Percentiles rank a stretch among this genome's conserved stretches.
Evolutionary conservation across 2,113 vertebrate genomes (phyloP).

Genomic region (Cottus gobio): DNA sequence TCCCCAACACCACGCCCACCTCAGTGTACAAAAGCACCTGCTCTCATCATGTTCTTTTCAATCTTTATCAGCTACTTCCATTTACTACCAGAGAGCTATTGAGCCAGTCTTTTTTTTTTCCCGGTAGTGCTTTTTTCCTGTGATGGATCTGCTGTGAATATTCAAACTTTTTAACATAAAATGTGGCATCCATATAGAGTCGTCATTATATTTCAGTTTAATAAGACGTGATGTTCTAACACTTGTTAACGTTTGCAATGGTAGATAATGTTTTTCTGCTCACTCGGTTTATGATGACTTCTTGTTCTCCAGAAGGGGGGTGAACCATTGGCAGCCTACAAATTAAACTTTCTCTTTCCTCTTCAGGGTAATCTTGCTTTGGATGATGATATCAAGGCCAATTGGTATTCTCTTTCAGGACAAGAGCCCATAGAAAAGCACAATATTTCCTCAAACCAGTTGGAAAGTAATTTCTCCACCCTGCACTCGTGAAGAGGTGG

Average conservation of each 20-base stretch:
- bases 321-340: not conserved
- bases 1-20: conserved; percentile 61
- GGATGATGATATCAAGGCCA: not conserved
- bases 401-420: not conserved
- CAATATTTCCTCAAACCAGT: not conserved
- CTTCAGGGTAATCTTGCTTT: not conserved
- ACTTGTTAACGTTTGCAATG: not conserved
- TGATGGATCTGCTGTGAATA: not conserved
- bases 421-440: not conserved
- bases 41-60: conserved; percentile 33
- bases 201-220: not conserved
- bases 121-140: not conserved
- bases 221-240: not conserved
- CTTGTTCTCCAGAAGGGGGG: not conserved
- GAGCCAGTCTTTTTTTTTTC: not conserved
- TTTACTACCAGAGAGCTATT: not conserved
- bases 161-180: not conserved
- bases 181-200: not conserved
- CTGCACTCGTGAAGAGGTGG: conserved; percentile 8
- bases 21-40: conserved; percentile 32
- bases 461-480: not conserved
- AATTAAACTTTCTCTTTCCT: not conserved
- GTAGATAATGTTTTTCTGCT: not conserved
- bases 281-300: not conserved
- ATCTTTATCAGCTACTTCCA: conserved; percentile 14